Evolutionary conservation across 2,797 vertebrate genomes (phyloP).

Genomic region (Babyrousa celebensis): DNA sequence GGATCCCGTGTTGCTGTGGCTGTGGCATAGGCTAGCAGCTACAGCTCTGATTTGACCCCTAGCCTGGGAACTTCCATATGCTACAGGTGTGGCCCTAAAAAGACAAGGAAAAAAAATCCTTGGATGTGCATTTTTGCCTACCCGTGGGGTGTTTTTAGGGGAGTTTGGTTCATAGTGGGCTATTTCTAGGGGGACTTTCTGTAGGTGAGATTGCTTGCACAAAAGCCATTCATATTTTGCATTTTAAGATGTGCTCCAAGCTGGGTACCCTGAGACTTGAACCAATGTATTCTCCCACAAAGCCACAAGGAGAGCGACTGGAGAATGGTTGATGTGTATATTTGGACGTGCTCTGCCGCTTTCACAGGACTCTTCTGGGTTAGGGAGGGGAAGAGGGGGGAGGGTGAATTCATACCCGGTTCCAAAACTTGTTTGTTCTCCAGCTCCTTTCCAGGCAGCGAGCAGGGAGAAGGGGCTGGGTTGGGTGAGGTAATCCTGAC

Average conservation of each 20-base stretch:
- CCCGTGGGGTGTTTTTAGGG: not conserved
- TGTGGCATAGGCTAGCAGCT: too few relatives aligned
- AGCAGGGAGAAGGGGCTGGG: not conserved
- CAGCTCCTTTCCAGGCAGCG: not conserved
- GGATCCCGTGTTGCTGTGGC: too few relatives aligned
- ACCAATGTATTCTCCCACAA: not conserved
- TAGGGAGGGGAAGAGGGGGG: not conserved
- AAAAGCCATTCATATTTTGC: not conserved
- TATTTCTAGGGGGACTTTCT: slow-evolving; percentile 37
- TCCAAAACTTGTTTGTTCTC: not conserved
- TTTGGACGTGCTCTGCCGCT: not conserved
- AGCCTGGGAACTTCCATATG: too few relatives aligned
- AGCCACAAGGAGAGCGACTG: not conserved
- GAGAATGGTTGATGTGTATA: not conserved
- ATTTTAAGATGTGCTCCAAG: not conserved
- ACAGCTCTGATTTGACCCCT: too few relatives aligned
- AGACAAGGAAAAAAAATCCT: not conserved
- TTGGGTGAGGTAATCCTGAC: slow-evolving; percentile 41
- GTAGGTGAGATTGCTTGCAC: not conserved
- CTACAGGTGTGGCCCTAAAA: too few relatives aligned
- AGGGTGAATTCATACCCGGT: not conserved
- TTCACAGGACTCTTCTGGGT: not conserved
- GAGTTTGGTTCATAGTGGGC: not conserved
- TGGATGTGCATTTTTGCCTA: not conserved
- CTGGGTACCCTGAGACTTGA: not conserved